Evolutionary conservation across 2,113 vertebrate species (phyloP).

Genomic region (Ictidomys tridecemlineatus): DNA sequence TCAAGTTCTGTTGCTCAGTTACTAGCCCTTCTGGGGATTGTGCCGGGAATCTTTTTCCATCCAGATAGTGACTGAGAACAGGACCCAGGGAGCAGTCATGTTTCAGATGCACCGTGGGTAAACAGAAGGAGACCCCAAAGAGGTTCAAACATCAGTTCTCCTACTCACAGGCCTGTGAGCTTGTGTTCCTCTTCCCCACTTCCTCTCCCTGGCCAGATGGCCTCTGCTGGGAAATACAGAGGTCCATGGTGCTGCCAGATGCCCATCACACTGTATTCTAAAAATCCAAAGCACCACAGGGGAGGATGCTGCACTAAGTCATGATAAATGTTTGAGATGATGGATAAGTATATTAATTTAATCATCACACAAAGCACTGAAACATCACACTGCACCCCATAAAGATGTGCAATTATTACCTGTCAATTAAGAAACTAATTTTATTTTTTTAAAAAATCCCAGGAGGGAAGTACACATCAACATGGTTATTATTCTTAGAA

Average conservation of each 20-base stretch:
- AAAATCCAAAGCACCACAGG: not conserved
- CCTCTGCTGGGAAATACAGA: not conserved
- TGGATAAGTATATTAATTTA: not conserved
- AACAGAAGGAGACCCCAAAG: not conserved
- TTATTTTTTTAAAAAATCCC: not conserved
- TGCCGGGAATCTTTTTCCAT: not conserved
- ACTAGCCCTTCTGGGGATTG: no score
- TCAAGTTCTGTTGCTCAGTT: not conserved
- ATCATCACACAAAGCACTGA: no score
- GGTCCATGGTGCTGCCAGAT: not conserved
- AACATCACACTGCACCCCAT: not conserved
- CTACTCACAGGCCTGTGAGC: not conserved
- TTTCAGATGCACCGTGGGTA: not conserved
- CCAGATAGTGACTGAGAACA: not conserved
- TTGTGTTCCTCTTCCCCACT: not conserved
- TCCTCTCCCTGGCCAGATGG: not conserved
- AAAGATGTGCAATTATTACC: not conserved
- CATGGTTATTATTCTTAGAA: not conserved
- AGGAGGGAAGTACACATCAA: fast-evolving
- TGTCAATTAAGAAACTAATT: not conserved
- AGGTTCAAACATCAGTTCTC: not conserved
- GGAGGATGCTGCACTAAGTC: not conserved
- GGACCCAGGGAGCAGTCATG: not conserved
- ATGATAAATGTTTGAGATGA: not conserved
- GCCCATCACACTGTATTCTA: not conserved